These are phyloP conservation scores for Drosophila lacertosa DNA, from an alignment of 1,140 invertebrate species.

Conservation along the genomic window DNA sequence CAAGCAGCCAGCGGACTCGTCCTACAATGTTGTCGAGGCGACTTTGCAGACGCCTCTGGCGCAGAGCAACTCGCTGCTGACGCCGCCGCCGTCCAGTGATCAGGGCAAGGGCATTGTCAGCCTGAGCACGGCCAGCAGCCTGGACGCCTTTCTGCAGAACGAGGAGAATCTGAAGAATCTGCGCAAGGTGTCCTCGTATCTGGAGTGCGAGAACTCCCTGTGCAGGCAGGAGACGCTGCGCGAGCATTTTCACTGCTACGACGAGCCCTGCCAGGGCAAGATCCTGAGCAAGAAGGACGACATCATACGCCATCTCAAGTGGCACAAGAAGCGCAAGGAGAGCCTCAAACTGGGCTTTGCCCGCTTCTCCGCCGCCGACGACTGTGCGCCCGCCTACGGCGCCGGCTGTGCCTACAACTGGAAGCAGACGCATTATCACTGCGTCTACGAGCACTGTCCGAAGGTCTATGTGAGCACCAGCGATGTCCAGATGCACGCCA, in stretches of 20 bases:
- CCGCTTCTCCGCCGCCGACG: slow-evolving; percentile 94
- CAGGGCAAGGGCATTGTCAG: slow-evolving; percentile 63
- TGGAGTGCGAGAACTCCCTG: slow-evolving; percentile 78
- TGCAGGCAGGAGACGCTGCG: slow-evolving; percentile 84
- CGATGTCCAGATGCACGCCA: slow-evolving; percentile 99
- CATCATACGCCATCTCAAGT: slow-evolving; percentile 98
- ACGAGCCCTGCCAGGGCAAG: slow-evolving; percentile 90
- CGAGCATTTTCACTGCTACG: slow-evolving; percentile 98
- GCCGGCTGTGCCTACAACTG: slow-evolving; percentile 95
- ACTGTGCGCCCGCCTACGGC: slow-evolving; percentile 90
- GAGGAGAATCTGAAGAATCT: slow-evolving; percentile 78
- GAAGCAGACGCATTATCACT: slow-evolving; percentile 99
- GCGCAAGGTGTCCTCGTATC: slow-evolving; percentile 77
- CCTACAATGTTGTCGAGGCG: slow-evolving; percentile 52
- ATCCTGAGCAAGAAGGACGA: slow-evolving; percentile 99
- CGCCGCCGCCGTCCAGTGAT: slow-evolving; percentile 73
- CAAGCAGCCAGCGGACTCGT: slow-evolving; percentile 77
- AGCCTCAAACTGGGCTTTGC: slow-evolving; percentile 98
- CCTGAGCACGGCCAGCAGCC: slow-evolving; percentile 57
- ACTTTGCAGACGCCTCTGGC: slow-evolving; percentile 54
- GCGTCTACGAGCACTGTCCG: slow-evolving; percentile 97
- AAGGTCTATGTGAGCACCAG: slow-evolving; percentile 99
- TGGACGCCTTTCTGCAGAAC: slow-evolving; percentile 74
- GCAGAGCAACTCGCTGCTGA: slow-evolving; percentile 62
- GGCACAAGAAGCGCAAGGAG: slow-evolving; percentile 99